Base-by-base conservation (phyloP, 2,797 vertebrate genomes). In the Pipistrellus nathusii region DNA sequence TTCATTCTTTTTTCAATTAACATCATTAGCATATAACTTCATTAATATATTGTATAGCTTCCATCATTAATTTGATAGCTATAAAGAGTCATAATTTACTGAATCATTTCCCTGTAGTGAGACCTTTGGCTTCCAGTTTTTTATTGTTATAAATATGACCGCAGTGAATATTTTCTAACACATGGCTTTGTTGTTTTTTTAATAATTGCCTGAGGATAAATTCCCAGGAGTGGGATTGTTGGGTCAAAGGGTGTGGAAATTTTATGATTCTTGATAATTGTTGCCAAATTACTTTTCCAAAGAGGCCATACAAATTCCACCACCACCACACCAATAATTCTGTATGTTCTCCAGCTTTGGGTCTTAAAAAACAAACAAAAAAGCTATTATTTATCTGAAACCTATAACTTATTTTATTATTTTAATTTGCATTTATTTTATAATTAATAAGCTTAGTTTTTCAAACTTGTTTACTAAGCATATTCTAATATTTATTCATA, bases 251-350 rank as follows among this genome's bases (percentile, higher is more conserved):
- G 41, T 94, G 57, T 46, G 73, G 81, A 93, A 96, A 96, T 85
- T 94, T 94, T 94, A 94, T 71, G 64, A 90, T 78, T 91, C 38
- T 7, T 94, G 78, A 66, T 66, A 82, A 93, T 55, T 84, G 55
- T 41, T 92, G 88, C 93, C 95, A 95, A 96, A 78, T 75, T 93
- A 89, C 68, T 95, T 93, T 95, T 94, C 81, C 72, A 59, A 88
- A 94, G 25, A 85, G 48, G 75, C 81, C 2, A 13, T 17, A 80
- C 38, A 53, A 87, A 91, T 81, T 90, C 83, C 75, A 69, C 7
- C 2, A 68, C 38, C 53, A 51, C 88, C 38, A 92, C 35, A 51
- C 53, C 81, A 90, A 94, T 9, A 10, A 72, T 18, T 78, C 78
- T 25, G 0, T 57, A 59, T 91, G 77, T 93, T 91, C 66, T 57